Evolutionary conservation across 2,797 vertebrate species (phyloP).

Genomic region (Aphelocoma californica): DNA sequence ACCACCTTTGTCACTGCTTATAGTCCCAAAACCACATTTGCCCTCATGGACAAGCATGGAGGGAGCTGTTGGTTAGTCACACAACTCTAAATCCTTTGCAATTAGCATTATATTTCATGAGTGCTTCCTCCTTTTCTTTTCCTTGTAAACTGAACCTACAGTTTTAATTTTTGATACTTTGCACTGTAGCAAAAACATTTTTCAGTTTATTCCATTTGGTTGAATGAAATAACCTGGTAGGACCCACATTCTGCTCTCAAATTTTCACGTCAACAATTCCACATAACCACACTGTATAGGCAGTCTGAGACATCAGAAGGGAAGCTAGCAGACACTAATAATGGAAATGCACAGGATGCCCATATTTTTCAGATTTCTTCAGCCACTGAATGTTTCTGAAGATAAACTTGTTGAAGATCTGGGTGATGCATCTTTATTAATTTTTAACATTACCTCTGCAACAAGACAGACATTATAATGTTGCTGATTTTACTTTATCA

Average conservation of each 20-base stretch:
- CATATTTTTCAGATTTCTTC: not conserved
- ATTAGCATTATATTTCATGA: not conserved
- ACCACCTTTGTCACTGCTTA: not conserved
- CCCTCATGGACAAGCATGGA: not conserved
- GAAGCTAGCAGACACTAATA: not conserved
- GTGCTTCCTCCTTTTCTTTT: not conserved
- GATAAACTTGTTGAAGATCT: not conserved
- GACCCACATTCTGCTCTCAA: not conserved
- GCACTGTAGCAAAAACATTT: not conserved
- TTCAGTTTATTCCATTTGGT: not conserved
- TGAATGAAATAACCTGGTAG: not conserved
- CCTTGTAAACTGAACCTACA: not conserved
- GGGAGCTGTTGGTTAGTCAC: not conserved
- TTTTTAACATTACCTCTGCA: not conserved
- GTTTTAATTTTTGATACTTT: not conserved
- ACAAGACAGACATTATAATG: not conserved
- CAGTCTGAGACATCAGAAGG: not conserved
- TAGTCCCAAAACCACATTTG: not conserved
- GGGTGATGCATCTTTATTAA: not conserved
- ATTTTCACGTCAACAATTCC: not conserved
- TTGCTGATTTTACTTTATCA: not conserved
- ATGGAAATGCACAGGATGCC: not conserved
- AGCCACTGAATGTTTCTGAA: not conserved
- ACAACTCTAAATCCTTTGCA: not conserved
- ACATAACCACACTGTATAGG: not conserved